Evolutionary conservation across 2,797 vertebrate genomes (phyloP).

Genomic region (Microctenopoma steveboyesi): DNA sequence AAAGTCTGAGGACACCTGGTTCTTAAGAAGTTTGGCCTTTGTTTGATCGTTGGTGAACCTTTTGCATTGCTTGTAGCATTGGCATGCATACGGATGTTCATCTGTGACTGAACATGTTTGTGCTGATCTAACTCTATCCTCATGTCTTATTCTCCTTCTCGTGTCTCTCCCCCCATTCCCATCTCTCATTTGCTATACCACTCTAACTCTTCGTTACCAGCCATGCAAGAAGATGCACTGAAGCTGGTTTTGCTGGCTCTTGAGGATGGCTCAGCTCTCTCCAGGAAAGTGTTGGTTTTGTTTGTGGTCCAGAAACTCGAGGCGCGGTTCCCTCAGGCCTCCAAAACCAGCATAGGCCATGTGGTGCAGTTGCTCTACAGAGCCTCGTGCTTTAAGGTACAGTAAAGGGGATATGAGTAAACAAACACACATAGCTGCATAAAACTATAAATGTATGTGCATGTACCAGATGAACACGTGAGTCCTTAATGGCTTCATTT

Average conservation of each 20-base stretch:
- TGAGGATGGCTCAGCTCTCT: slow-evolving; percentile 96
- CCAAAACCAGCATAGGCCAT: slow-evolving; percentile 97
- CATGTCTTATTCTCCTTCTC: not conserved
- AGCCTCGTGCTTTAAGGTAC: slow-evolving; percentile 96
- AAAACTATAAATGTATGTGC: not conserved
- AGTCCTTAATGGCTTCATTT: slow-evolving; percentile 2
- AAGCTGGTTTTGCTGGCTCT: slow-evolving; percentile 94
- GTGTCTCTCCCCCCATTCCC: not conserved
- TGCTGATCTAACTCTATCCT: slow-evolving; percentile 8
- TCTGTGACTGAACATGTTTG: not conserved
- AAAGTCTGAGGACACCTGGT: slow-evolving; percentile 73
- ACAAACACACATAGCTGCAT: not conserved
- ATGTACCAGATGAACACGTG: not conserved
- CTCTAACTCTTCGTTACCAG: slow-evolving; percentile 67
- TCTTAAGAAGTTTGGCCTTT: slow-evolving; percentile 5
- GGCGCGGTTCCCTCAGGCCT: slow-evolving; percentile 95
- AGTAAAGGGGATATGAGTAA: not conserved
- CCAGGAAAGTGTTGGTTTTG: slow-evolving; percentile 95
- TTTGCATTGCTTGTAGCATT: not conserved
- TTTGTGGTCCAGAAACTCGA: slow-evolving; percentile 97
- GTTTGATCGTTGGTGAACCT: not conserved
- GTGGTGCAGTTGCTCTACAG: slow-evolving; percentile 97
- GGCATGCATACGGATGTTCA: not conserved
- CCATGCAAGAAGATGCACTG: slow-evolving; percentile 96
- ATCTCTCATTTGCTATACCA: not conserved